Evolutionary conservation across 2,113 vertebrate species (phyloP), one percentile per base, ranked within the genome.

Genomic region (Myotis yumanensis): DNA sequence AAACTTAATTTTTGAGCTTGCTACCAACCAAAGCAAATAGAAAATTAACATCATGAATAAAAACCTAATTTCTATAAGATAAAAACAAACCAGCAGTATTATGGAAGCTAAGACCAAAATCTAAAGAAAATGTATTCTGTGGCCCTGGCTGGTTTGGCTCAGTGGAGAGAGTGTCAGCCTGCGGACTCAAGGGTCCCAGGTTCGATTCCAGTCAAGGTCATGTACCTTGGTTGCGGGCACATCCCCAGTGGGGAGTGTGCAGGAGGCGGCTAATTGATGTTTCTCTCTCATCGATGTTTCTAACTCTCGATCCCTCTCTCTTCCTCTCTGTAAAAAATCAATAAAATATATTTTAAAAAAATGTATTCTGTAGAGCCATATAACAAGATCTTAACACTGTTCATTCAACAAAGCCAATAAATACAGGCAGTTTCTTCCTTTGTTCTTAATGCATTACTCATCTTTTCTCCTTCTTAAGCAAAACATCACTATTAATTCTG

Each of bases 391-490:
- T 81, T 69, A 22, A 37, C 28, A 48, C 40, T 30, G 72, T 66
- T 86, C 51, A 87, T 76, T 66, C 51, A 81, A 66, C 6, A 93
- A 75, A 80, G 46, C 62, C 2, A 73, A 4, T 76, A 46, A 46
- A 52, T 48, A 72, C 40, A 82, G 8, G 3, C 37, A 40, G 14
- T 57, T 92, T 90, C 89, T 84, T 68, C 23, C 83, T 69, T 43
- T 1, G 3, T 43, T 79, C 59, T 35, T 87, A 66, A 37, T 59
- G 30, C 89, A 62, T 37, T 75, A 1, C 37, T 68, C 32, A 30
- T 84, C 51, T 88, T 91, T 88, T 86, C 79, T 35, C 37, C 48
- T 69, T 92, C 64, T 76, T 73, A 81, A 96, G 28, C 11, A 89
- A 91, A 71, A 79, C 15, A 52, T 94, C 18, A 28, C 54, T 35